These are phyloP conservation scores for Eubasilissa splendida DNA, from an alignment of 2,888 invertebrate genomes.

Conservation along the genomic window DNA sequence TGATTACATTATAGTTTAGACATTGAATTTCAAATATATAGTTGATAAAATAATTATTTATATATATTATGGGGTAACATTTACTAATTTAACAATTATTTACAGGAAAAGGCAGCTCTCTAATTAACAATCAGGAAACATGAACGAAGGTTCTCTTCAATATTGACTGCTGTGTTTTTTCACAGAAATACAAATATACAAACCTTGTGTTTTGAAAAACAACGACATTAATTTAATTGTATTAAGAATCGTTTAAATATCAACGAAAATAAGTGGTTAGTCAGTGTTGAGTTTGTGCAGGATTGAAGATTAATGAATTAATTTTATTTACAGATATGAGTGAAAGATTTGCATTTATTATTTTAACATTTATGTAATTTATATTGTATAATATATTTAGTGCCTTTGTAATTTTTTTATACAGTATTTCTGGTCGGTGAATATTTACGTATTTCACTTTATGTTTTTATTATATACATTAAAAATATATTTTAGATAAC, in stretches of 20 bases:
- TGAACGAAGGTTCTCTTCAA: background rate
- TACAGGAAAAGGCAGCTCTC: background rate
- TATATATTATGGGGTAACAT: conserved; percentile 18
- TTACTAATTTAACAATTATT: conserved; percentile 11
- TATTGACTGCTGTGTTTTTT: background rate
- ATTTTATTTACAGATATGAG: conserved; percentile 6
- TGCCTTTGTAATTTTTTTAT: background rate
- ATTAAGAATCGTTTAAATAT: too few relatives aligned
- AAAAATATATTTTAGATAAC: too few relatives aligned
- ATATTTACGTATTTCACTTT: background rate
- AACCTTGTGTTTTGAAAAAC: too few relatives aligned
- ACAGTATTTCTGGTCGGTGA: conserved; percentile 1
- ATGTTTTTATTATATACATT: too few relatives aligned
- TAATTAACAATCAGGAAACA: background rate
- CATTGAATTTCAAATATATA: conserved; percentile 16
- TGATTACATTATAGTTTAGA: conserved; percentile 5
- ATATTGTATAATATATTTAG: conserved; percentile 13
- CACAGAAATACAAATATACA: too few relatives aligned
- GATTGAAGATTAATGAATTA: background rate
- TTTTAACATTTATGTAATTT: background rate
- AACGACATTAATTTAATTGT: too few relatives aligned
- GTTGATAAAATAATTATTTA: conserved; percentile 6
- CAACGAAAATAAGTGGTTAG: too few relatives aligned
- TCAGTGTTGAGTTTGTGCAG: conserved; percentile 8
- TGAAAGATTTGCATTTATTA: background rate